These are phyloP conservation scores for Hippopotamyrus pictus DNA, from an alignment of 2,797 vertebrate species.

Conservation along the genomic window DNA sequence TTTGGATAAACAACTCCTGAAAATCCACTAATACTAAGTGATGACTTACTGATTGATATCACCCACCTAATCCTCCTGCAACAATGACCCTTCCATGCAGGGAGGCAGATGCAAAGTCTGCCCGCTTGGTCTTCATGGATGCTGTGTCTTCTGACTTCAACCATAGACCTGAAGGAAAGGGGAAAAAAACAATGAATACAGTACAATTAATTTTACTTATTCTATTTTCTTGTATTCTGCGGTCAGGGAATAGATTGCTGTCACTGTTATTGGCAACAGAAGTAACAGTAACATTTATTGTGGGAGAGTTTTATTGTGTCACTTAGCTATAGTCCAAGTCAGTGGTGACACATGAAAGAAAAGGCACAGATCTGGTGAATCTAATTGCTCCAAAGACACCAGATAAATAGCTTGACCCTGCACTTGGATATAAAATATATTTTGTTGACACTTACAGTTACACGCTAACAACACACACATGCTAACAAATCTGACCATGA, in stretches of 20 bases:
- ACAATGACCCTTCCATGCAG: constrained; percentile 80
- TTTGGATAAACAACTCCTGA: background rate
- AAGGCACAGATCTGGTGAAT: too few species aligned
- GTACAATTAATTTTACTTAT: background rate
- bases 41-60: background rate
- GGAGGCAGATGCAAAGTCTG: constrained; percentile 81
- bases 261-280: too few species aligned
- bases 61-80: constrained; percentile 85
- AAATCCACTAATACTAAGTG: background rate
- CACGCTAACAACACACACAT: too few species aligned
- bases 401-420: too few species aligned
- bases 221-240: background rate
- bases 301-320: too few species aligned
- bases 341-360: too few species aligned
- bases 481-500: too few species aligned
- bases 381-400: too few species aligned
- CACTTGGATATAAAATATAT: too few species aligned
- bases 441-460: too few species aligned
- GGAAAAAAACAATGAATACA: background rate
- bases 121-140: constrained; percentile 84
- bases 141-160: constrained; percentile 81
- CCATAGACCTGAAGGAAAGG: constrained; percentile 69
- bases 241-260: background rate
- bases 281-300: too few species aligned
- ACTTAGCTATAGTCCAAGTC: too few species aligned